phyloP scores from a whole-genome alignment of 2,797 vertebrate species.

The Sebastes goodei region DNA sequence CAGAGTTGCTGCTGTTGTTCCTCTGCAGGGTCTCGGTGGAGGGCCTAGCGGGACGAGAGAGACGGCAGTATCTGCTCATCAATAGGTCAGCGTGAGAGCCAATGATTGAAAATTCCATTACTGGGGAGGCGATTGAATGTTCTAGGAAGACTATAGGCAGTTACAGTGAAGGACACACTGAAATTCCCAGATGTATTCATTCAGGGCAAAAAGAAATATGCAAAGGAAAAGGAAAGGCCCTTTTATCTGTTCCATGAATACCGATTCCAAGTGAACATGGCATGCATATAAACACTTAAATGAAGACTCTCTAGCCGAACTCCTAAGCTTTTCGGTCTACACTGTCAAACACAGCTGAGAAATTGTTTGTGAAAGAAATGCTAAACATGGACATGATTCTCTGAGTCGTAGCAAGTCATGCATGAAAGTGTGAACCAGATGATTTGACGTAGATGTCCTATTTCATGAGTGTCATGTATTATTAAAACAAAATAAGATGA shows the following conservation, averaged over 20 bases:
- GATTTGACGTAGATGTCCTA: not conserved
- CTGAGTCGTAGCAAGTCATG: not conserved
- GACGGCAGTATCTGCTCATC: not conserved
- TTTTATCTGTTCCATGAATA: not conserved
- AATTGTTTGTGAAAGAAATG: not conserved
- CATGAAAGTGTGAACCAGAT: not conserved
- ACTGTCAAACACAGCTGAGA: not conserved
- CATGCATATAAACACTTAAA: not conserved
- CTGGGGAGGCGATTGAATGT: not conserved
- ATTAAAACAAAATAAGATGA: conserved; percentile 24
- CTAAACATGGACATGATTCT: not conserved
- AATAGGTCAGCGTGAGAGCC: not conserved
- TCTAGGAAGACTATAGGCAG: not conserved
- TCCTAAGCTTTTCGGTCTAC: not conserved
- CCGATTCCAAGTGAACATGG: not conserved
- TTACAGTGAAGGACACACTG: not conserved
- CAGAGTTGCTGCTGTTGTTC: conserved; percentile 84
- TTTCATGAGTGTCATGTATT: conserved; percentile 17
- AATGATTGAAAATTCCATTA: not conserved
- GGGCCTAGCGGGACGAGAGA: conserved; percentile 43
- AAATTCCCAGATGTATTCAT: not conserved
- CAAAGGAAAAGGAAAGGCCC: not conserved
- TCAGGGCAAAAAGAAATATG: not conserved
- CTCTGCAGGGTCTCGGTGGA: conserved; percentile 74
- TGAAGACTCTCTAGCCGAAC: not conserved